Evolutionary conservation across 2,113 vertebrate species (phyloP).

Genomic region (Addax nasomaculatus): DNA sequence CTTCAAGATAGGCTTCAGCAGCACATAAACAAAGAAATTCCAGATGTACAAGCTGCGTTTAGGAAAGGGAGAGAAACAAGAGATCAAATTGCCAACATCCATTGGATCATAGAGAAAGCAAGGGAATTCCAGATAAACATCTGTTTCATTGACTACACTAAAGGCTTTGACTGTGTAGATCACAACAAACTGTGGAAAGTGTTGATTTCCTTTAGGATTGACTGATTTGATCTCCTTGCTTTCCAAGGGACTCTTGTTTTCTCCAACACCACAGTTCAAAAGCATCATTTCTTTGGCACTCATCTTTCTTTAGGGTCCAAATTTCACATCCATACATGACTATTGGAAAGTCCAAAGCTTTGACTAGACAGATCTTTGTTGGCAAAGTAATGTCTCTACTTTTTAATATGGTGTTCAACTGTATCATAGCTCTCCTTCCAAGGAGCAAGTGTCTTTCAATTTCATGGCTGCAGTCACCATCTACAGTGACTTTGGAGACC

Average conservation of each 20-base stretch:
- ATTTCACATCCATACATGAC: neutral
- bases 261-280: neutral
- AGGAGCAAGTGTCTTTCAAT: neutral
- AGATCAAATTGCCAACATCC: neutral
- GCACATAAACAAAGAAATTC: neutral
- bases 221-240: neutral
- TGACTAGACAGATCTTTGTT: neutral
- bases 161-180: neutral
- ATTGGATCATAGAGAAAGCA: neutral
- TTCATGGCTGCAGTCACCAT: neutral
- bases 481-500: neutral
- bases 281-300: neutral
- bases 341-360: neutral
- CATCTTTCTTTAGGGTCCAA: neutral
- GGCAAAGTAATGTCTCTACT: neutral
- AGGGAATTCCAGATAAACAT: neutral
- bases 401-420: neutral
- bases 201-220: neutral
- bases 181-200: neutral
- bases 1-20: neutral
- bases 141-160: neutral
- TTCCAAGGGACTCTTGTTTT: neutral
- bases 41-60: neutral
- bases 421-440: neutral
- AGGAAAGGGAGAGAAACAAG: neutral